Conservation (phyloP, 2,888 invertebrate genomes). For the Ochropacha duplaris region DNA sequence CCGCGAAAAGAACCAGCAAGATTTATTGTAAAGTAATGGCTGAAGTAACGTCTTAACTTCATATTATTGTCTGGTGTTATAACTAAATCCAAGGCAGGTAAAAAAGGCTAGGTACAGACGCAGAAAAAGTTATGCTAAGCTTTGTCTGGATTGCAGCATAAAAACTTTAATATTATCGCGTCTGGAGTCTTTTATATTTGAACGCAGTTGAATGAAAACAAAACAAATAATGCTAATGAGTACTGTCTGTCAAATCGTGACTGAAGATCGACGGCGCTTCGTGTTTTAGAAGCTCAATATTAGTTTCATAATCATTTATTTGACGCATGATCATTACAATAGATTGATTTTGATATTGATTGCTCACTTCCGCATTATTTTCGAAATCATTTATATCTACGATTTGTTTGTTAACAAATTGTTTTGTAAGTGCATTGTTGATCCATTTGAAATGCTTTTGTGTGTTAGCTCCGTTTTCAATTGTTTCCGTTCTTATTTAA, state of each 20-base stretch:
- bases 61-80: constrained; percentile 24
- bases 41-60: constrained; percentile 51
- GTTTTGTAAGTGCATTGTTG: constrained; percentile 15
- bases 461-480: too few relatives aligned
- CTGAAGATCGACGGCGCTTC: constrained; percentile 19
- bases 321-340: constrained; percentile 64
- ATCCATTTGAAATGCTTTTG: too few relatives aligned
- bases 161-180: background rate
- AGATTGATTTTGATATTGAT: constrained; percentile 74
- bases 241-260: constrained; percentile 61
- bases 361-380: constrained; percentile 72
- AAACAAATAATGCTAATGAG: constrained; percentile 74
- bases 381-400: constrained; percentile 43
- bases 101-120: background rate
- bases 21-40: constrained; percentile 61
- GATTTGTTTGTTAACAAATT: constrained; percentile 42
- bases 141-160: background rate
- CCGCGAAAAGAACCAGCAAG: constrained; percentile 61
- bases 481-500: too few relatives aligned
- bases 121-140: background rate
- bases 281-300: constrained; percentile 45
- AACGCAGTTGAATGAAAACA: constrained; percentile 53
- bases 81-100: background rate
- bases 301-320: constrained; percentile 74
- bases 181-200: background rate